Evolutionary conservation across 2,888 invertebrate genomes (phyloP), one percentile per base, ranked within the genome.

Genomic region (Tetragonula carbonaria): DNA sequence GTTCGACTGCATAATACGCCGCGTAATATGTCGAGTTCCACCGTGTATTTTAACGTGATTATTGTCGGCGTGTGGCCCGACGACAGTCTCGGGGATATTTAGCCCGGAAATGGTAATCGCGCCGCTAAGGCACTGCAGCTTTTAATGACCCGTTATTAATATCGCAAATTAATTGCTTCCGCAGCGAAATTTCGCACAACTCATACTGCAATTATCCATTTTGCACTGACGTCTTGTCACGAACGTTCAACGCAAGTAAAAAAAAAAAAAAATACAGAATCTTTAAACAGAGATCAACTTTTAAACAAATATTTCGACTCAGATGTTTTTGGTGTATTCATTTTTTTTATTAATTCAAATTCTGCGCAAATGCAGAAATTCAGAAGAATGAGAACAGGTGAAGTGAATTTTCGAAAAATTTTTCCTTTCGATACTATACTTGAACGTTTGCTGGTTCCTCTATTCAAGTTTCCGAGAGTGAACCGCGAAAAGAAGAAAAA

Each of bases 81-180:
- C 53, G 51, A 51, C 16, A 66, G 71, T 51, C 80, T 16, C 55
- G 53, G 62, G 62, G 67, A 62, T 73, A 67, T 67, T 72, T 28
- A 57, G n/a, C 53, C 13, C 21, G 57, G n/a, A 62, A 80, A 59
- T 62, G 38, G 23, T n/a, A 62, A 57, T 73, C 78, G 72, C 72
- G 33, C 50, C 8, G 59, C 59, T 74, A 74, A 2, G 3, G 14
- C 50, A 14, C 57, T 76, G 71, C 55, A n/a, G 59, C 57, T 62
- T 78, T 78, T 70, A 74, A 71, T 74, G 74, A 73, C 51, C 74
- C 74, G 78, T 16, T 57, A 38, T 28, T 28, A 28, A 67, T 28
- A 70, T 78, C 74, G 80, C 63, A 74, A 85, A 82, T 87, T 80
- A 82, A 85, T 85, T 85, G 74, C 18, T 53, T 77, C 53, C 28